Conservation (phyloP, 2,888 invertebrate genomes). For the Allacma fusca region DNA sequence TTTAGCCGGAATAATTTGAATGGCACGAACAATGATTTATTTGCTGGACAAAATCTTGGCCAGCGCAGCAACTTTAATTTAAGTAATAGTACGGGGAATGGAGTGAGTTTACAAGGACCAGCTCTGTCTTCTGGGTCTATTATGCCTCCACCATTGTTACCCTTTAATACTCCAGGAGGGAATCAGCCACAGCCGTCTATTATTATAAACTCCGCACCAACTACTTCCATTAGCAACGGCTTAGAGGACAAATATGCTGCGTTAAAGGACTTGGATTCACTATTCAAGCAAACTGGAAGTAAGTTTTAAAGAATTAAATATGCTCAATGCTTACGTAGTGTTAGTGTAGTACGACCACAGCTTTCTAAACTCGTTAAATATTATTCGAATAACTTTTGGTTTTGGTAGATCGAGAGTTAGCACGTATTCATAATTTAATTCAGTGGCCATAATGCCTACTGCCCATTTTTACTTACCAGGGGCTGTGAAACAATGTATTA, state of each 20-base stretch:
- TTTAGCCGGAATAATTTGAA: conserved; percentile 46
- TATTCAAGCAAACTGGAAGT: conserved; percentile 66
- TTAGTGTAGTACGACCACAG: no score
- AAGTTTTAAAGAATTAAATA: conserved; percentile 38
- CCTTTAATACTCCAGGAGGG: conserved; percentile 41
- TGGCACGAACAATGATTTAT: conserved; percentile 18
- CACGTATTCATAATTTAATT: no score
- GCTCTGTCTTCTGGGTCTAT: conserved; percentile 28
- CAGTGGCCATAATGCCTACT: no score
- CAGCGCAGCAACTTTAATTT: conserved; percentile 22
- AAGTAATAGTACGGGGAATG: neutral
- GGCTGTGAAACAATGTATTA: no score
- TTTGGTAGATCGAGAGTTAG: no score
- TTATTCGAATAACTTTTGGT: no score
- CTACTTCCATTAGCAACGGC: neutral
- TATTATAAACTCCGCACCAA: neutral
- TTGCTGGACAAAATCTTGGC: conserved; percentile 28
- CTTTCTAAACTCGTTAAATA: no score
- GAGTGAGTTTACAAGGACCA: neutral
- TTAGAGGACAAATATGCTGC: conserved; percentile 93
- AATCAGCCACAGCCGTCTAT: neutral
- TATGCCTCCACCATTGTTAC: conserved; percentile 53
- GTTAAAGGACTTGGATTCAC: conserved; percentile 86
- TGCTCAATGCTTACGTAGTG: no score
- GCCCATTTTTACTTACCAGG: no score